These are phyloP conservation scores for Drosophila chauvacae DNA, from an alignment of 1,140 invertebrate species.

Conservation along the genomic window DNA sequence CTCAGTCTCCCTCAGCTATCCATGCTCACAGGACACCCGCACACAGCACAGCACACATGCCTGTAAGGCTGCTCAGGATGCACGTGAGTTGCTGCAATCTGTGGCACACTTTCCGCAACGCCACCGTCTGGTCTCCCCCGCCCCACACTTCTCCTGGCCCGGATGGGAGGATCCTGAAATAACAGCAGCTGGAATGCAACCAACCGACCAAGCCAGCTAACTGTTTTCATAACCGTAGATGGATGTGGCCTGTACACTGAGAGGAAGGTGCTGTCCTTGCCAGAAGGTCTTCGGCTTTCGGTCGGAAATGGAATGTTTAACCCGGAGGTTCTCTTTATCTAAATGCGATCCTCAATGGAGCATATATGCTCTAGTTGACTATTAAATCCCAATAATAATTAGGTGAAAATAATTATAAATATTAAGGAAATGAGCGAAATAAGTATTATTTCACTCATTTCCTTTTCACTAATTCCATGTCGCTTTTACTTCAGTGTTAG, in stretches of 20 bases:
- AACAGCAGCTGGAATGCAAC: conserved; percentile 38
- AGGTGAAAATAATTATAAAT: neutral
- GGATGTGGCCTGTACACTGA: conserved; percentile 4
- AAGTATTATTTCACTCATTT: no score
- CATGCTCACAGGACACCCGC: conserved; percentile 3
- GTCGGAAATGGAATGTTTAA: no score
- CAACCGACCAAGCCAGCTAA: conserved; percentile 30
- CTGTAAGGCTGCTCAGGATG: conserved; percentile 28
- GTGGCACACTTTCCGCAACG: conserved; percentile 49
- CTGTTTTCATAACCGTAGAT: conserved; percentile 39
- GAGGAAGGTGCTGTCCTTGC: neutral
- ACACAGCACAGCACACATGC: conserved; percentile 27
- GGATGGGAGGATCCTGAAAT: conserved; percentile 16
- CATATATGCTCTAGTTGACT: neutral
- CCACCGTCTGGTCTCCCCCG: neutral
- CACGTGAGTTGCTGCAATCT: conserved; percentile 67
- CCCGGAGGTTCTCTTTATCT: neutral
- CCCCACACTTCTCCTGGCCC: neutral
- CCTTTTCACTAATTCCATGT: neutral
- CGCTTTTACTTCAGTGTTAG: neutral
- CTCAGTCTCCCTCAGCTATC: conserved; percentile 3
- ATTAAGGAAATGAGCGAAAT: no score
- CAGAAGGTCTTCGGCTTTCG: no score
- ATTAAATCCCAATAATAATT: neutral
- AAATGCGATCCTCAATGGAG: neutral